Evolutionary conservation across 2,888 invertebrate genomes (phyloP).

Genomic region (Laspeyria flexula): DNA sequence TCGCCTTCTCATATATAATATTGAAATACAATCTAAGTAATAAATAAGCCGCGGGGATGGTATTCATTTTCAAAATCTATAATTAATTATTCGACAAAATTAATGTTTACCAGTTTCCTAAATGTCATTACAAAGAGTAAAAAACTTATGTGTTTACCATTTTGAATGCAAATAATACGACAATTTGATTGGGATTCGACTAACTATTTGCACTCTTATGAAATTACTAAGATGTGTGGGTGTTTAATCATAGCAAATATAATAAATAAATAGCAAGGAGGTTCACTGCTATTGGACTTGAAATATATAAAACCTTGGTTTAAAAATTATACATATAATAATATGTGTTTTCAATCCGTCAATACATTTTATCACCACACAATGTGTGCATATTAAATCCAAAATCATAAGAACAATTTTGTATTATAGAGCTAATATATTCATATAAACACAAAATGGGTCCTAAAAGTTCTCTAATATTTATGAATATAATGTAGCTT

Average conservation of each 20-base stretch:
- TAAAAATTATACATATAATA: too few species aligned
- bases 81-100: conserved; percentile 24
- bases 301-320: neutral
- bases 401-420: too few species aligned
- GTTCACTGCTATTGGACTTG: neutral
- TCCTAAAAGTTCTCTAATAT: neutral
- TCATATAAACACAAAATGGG: neutral
- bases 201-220: conserved; percentile 13
- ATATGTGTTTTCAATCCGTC: too few species aligned
- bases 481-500: conserved; percentile 4
- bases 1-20: neutral
- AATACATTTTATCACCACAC: too few species aligned
- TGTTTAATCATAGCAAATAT: conserved; percentile 5
- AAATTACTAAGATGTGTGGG: conserved; percentile 7
- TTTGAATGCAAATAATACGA: conserved; percentile 14
- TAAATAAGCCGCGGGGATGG: neutral
- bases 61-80: conserved; percentile 9
- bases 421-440: too few species aligned
- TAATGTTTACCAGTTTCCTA: conserved; percentile 1
- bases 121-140: conserved; percentile 26
- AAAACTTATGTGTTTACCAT: neutral
- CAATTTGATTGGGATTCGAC: conserved; percentile 12
- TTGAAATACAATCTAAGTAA: neutral
- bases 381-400: too few species aligned
- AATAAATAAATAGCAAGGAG: neutral